Evolutionary conservation across 2,113 vertebrate species (phyloP), one percentile per base, ranked within the genome.

Genomic region (Terrapene triunguis): DNA sequence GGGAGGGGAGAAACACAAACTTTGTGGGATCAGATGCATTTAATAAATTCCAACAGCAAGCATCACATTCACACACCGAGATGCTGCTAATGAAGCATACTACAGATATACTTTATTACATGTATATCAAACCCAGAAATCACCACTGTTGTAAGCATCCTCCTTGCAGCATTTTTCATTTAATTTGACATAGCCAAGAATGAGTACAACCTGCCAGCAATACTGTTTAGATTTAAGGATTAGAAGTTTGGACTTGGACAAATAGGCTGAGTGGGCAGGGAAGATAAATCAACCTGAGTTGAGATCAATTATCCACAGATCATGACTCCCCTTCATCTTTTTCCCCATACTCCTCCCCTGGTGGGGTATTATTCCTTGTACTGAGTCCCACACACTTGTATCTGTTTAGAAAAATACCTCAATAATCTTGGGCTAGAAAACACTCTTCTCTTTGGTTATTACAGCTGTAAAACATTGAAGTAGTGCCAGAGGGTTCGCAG

Each of bases 401-500:
- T 97, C 50, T 65, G 80, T 95, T 96, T 93, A 96, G 95, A 92
- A 81, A 94, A 96, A 78, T 89, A 87, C 96, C 95, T 98, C 91
- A 98, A 94, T 94, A 98, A 96, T 95, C 65, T 92, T 85, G 47
- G 87, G 85, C 87, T 97, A 95, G 95, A 96, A 98, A 96, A 93
- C 92, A 94, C 94, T 98, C 80, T 96, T 96, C 85, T 97, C 91
- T 97, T 98, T 96, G 95, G 97, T 98, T 98, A 97, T 98, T 97
- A 96, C 98, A 98, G 98, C 98, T 98, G 98, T 97, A 94, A 98
- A 94, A 96, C 95, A 94, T 89, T 84, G 98, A 97, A 94, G 82
- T 85, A 17, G 29, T 79, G 94, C 97, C 97, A 98, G 97, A 96
- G 84, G 96, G 97, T 97, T 97, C 94, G 96, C 97, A 98, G 97